phyloP scores from a whole-genome alignment of 2,797 vertebrate genomes.

The Mallotus villosus region DNA sequence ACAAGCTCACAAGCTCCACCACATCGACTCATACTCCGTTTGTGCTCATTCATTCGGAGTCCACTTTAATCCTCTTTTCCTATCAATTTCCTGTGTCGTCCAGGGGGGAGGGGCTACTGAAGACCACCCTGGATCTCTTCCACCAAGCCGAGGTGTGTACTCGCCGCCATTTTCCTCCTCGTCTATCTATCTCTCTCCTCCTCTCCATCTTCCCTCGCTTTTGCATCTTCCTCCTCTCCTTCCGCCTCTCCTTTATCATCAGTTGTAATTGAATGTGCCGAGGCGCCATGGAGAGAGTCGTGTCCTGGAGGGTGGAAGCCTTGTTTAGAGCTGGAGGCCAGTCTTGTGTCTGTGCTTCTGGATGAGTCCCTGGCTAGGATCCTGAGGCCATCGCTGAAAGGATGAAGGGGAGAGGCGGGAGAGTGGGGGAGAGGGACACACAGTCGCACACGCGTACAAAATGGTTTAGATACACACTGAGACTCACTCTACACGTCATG shows the following conservation, averaged over 20 bases:
- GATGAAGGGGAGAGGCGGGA: not conserved
- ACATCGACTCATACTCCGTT: no score
- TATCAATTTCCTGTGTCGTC: slow-evolving; percentile 42
- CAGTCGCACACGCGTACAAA: no score
- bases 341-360: slow-evolving; percentile 34
- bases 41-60: not conserved
- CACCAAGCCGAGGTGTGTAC: slow-evolving; percentile 90
- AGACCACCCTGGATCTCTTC: slow-evolving; percentile 96
- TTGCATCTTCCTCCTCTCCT: not conserved
- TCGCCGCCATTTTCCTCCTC: slow-evolving; percentile 10
- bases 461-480: no score
- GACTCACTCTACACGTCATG: no score
- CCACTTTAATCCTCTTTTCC: not conserved
- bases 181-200: slow-evolving; percentile 2
- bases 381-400: not conserved
- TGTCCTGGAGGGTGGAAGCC: not conserved
- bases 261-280: not conserved
- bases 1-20: no score
- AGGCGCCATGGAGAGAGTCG: not conserved
- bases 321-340: slow-evolving; percentile 7
- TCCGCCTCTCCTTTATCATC: not conserved
- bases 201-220: not conserved
- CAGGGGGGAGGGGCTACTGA: slow-evolving; percentile 95
- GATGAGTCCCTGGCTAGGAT: not conserved
- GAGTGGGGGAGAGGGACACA: no score